These are phyloP conservation scores for Drosophila nigricruria DNA, from an alignment of 2,888 invertebrate species.

Conservation along the genomic window DNA sequence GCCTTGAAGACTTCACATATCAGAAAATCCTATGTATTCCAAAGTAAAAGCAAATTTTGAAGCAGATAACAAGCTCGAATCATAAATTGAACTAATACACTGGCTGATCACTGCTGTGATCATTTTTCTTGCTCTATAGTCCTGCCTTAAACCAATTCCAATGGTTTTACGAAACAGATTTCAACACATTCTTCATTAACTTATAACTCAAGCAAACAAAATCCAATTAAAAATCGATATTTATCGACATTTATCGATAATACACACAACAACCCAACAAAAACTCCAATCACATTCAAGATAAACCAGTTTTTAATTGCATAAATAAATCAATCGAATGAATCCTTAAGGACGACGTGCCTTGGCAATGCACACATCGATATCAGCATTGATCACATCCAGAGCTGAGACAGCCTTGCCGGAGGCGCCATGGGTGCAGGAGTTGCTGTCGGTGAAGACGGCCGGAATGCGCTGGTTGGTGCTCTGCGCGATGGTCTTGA, in stretches of 20 bases:
- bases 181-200: no score
- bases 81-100: no score
- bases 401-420: conserved; percentile 61
- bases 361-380: conserved; percentile 58
- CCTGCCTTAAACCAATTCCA: no score
- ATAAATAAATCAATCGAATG: not conserved
- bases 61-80: no score
- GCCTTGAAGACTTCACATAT: no score
- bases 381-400: conserved; percentile 47
- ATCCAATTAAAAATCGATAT: not conserved
- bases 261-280: not conserved
- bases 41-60: no score
- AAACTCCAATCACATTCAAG: not conserved
- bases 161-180: no score
- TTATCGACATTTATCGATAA: not conserved
- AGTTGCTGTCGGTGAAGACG: conserved; percentile 63
- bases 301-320: conserved; percentile 17
- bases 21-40: no score
- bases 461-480: conserved; percentile 69
- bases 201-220: not conserved
- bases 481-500: conserved; percentile 68
- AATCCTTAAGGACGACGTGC: not conserved
- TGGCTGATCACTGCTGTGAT: no score
- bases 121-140: no score
- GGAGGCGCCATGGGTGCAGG: conserved; percentile 69